These are phyloP conservation scores for Lemur catta DNA, from an alignment of 2,797 vertebrate genomes.

Conservation along the genomic window DNA sequence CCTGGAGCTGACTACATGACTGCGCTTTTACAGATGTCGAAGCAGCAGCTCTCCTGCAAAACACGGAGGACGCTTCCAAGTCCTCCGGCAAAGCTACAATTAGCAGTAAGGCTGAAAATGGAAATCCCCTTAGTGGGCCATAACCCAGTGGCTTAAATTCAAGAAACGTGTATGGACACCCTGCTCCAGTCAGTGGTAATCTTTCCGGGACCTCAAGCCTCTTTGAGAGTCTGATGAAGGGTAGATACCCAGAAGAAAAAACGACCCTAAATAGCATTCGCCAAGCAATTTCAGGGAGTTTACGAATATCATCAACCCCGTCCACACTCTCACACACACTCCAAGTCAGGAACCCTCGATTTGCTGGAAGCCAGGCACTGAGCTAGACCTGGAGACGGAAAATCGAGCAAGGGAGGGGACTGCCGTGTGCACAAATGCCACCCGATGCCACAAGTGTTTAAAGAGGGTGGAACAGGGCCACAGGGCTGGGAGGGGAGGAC, in stretches of 20 bases:
- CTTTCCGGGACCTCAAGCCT: neutral
- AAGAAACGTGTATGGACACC: neutral
- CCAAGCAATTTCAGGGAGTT: neutral
- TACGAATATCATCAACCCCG: neutral
- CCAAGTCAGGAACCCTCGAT: neutral
- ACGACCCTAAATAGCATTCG: neutral
- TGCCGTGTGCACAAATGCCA: neutral
- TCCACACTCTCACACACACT: neutral
- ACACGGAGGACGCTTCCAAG: neutral
- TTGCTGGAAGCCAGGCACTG: neutral
- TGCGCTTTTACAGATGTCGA: neutral
- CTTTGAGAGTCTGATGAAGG: neutral
- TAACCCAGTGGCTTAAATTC: neutral
- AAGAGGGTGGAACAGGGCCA: too few relatives aligned
- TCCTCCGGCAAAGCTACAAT: constrained; percentile 10
- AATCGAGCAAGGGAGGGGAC: neutral
- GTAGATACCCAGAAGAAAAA: neutral
- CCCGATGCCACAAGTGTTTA: rapidly evolving
- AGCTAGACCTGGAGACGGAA: neutral
- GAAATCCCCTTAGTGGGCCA: neutral
- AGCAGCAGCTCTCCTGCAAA: constrained; percentile 5
- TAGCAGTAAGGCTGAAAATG: neutral
- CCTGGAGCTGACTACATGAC: neutral
- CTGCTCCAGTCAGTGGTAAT: neutral
- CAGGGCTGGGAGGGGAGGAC: too few relatives aligned